Base-by-base conservation (phyloP, 2,113 vertebrate genomes). In the Solea solea region DNA sequence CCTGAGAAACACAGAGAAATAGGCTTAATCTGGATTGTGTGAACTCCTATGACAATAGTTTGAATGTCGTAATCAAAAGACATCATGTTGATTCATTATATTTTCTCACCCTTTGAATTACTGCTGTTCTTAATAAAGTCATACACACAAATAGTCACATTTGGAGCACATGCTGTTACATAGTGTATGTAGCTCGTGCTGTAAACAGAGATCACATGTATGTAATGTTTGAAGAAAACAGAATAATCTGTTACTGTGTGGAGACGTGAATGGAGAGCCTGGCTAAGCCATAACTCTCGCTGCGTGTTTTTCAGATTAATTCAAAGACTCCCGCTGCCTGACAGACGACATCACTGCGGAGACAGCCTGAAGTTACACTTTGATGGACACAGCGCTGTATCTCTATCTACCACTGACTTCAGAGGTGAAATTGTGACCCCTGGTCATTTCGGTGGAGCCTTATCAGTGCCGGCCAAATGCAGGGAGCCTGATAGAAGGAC, bases 321-420 rank as follows among this genome's bases (percentile, higher is more conserved):
- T 90, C 71, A 88, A 90, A 92, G 83, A 80, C 62, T 79, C 76
- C 83, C 63, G 61, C 78, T 64, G 80, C 72, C 82, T 80, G 74
- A 64, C 82, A 88, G 88, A 89, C 80, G 86, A 81, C 88, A 88
- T 82, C 89, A 69, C 78, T 74, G 82, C 51, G 14, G 79, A 89
- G 84, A 90, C 80, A 80, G 89, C 91, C 87, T 81, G 80, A 84
- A 92, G 90, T 90, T 86, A 88, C 77, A 85, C 90, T 92, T 89
- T 92, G 91, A 93, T 90, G 86, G 90, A 88, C 89, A 75, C 82
- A 64, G 83, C 68, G 64, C 86, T 83, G 86, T 85, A 88, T 91
- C 89, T 88, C 76, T 68, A 75, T 88, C 76, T 68, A 75, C 83
- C 74, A 76, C 78, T 75, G 80, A 88, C 87, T 87, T 84, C 72